Evolutionary conservation across 2,797 vertebrate species (phyloP).

Genomic region (Todus mexicanus): DNA sequence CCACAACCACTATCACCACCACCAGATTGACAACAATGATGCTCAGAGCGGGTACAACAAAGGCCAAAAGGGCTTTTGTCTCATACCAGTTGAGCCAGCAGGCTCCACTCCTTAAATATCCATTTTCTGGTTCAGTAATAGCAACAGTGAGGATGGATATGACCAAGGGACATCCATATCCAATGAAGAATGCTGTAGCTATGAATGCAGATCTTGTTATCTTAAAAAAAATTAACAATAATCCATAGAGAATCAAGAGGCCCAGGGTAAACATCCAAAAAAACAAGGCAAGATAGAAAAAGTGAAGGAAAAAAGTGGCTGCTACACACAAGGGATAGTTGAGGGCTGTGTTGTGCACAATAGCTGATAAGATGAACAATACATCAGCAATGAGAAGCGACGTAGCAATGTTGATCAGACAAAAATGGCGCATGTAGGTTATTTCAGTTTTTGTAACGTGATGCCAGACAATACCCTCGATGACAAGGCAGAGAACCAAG

Average conservation of each 20-base stretch:
- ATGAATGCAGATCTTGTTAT: constrained; percentile 64
- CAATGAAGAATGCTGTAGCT: constrained; percentile 59
- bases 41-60: constrained; percentile 64
- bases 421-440: constrained; percentile 74
- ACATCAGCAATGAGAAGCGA: constrained; percentile 67
- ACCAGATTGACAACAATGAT: constrained; percentile 71
- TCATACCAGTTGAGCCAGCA: constrained; percentile 76
- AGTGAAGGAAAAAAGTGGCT: constrained; percentile 73
- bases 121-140: constrained; percentile 58
- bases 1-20: constrained; percentile 70
- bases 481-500: constrained; percentile 64
- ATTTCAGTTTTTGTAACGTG: constrained; percentile 69
- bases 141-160: constrained; percentile 70
- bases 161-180: constrained; percentile 73
- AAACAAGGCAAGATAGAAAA: constrained; percentile 76
- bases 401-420: constrained; percentile 72
- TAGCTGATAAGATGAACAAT: constrained; percentile 65
- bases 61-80: constrained; percentile 69
- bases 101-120: constrained; percentile 43
- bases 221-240: constrained; percentile 71
- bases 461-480: constrained; percentile 71
- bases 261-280: constrained; percentile 79
- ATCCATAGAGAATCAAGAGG: constrained; percentile 74
- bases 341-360: background rate
- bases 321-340: constrained; percentile 55